Evolutionary conservation across 2,113 vertebrate genomes (phyloP), one percentile per base, ranked within the genome.

Genomic region (Bucco capensis): DNA sequence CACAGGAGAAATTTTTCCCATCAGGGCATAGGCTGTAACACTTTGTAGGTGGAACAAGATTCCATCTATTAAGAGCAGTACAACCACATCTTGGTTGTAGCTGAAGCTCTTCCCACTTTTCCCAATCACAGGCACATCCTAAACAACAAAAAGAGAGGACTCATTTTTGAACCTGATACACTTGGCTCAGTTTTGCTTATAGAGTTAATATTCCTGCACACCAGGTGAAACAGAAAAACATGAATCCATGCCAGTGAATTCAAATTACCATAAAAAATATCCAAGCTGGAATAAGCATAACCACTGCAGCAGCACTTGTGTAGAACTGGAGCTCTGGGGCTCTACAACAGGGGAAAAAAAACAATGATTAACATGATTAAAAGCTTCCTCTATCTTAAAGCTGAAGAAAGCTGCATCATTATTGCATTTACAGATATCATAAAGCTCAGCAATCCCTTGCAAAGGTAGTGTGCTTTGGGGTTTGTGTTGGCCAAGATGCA

Each of bases 321-420:
- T 98, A 99, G 95, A 99, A 99, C 96, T 99, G 99, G 64, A 99
- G 98, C 77, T 99, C 99, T 22, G 98, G 97, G 25, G 99, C 98
- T 85, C 99, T 99, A 76, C 1, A 85, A 40, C n/a, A n/a, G n/a
- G 88, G 4, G 44, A 33, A 2, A 57, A 77, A 58, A 80, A 60
- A 37, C 12, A 50, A 8, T 1, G 0, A 42, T 46, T 37, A 22
- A 66, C 54, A 38, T 25, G 0, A 65, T 35, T 49, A 30, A 58
- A 46, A 74, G 11, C 1, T 76, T 65, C 38, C 6, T 27, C 46
- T 76, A 56, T 27, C 71, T 53, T 28, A 49, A 18, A 60, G 16
- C 46, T 60, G 46, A 74, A 82, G 33, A 47, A 86, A 89, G 35
- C 15, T 74, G 22, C 47, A 60, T 50, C 23, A 5, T 30, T 38